phyloP scores from a whole-genome alignment of 2,888 invertebrate species.

The Pristionchus arcanus region DNA sequence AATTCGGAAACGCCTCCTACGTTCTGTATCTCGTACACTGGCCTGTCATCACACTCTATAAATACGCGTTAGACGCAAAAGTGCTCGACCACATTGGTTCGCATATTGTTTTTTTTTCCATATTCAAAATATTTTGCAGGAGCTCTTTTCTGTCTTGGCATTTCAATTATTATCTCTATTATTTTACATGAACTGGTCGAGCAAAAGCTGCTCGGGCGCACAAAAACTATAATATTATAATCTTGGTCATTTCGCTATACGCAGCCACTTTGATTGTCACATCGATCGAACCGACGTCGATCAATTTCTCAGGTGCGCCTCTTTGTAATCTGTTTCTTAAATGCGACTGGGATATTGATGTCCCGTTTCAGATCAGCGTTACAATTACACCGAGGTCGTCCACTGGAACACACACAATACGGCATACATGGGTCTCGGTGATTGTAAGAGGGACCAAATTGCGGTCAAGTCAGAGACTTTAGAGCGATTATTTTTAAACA shows the following conservation, averaged over 20 bases:
- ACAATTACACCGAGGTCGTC: not conserved
- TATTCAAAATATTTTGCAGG: not conserved
- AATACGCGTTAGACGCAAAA: not conserved
- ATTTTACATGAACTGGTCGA: not conserved
- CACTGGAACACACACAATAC: not conserved
- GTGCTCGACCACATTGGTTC: not conserved
- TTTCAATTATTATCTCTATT: not conserved
- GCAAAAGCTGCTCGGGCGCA: not conserved
- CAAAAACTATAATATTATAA: not conserved
- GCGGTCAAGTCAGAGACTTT: not conserved
- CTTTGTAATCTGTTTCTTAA: no score
- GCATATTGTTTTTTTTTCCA: no score
- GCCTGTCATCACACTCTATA: conserved; percentile 7
- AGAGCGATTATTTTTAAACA: not conserved
- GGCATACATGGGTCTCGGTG: not conserved
- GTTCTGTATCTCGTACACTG: conserved; percentile 19
- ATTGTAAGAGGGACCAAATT: not conserved
- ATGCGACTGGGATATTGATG: not conserved
- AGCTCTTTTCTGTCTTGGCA: not conserved
- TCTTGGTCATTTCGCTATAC: not conserved
- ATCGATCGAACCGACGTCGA: not conserved
- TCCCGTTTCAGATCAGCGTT: not conserved
- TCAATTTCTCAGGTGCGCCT: not conserved
- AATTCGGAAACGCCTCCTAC: conserved; percentile 29
- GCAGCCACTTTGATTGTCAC: not conserved